Conservation (phyloP, 2,113 vertebrate genomes). For the Petromus typicus region DNA sequence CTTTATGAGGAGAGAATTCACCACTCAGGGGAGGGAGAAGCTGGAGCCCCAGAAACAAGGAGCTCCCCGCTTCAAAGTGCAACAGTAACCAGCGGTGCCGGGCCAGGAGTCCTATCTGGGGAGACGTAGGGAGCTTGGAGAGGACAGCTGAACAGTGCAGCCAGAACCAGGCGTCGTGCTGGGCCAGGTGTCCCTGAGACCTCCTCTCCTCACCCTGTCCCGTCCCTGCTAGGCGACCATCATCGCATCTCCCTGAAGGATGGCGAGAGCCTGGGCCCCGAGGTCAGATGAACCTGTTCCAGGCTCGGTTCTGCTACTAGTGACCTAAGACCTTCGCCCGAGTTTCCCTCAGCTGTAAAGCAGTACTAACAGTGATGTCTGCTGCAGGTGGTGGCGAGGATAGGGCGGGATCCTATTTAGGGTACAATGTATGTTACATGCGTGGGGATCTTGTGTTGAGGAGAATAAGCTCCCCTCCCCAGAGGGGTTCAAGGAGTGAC, state of each 20-base stretch:
- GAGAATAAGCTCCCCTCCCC: not conserved
- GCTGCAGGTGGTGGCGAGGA: not conserved
- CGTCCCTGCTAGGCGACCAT: not conserved
- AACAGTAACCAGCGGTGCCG: too few species aligned
- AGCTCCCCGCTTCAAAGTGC: too few species aligned
- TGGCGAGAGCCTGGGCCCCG: not conserved
- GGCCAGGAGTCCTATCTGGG: not conserved
- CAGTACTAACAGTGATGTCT: not conserved
- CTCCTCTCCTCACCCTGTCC: not conserved
- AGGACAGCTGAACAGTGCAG: too few species aligned
- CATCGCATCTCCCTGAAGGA: not conserved
- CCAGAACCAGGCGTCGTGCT: not conserved
- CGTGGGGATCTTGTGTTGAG: not conserved
- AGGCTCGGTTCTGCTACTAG: not conserved
- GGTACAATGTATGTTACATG: too few species aligned
- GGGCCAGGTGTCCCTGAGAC: not conserved
- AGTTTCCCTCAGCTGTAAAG: not conserved
- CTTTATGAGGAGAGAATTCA: slow-evolving; percentile 39
- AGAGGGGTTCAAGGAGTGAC: not conserved
- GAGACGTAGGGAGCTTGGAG: not conserved
- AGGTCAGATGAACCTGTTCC: not conserved
- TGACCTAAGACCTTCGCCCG: not conserved
- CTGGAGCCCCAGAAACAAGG: not conserved
- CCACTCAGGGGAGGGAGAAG: slow-evolving; percentile 17
- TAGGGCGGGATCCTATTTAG: not conserved